A percentile compares a stretch with the other conserved stretches of the same genome.
phyloP scores from a whole-genome alignment of 2,888 invertebrate genomes.

The Agrotis clavis region DNA sequence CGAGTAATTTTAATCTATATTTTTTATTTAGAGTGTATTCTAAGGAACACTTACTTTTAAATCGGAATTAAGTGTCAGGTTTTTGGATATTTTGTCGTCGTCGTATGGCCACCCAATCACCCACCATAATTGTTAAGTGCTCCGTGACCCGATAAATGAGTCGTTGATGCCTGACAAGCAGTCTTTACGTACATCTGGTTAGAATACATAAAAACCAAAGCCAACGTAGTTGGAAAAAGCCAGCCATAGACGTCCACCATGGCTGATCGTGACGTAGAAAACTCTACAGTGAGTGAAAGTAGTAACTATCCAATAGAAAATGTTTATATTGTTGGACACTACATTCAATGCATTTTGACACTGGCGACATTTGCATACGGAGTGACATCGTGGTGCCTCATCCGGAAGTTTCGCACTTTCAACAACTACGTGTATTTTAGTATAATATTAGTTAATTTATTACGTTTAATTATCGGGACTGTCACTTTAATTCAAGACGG shows the following conservation, averaged over 20 bases:
- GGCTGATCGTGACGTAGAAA: conserved; percentile 6
- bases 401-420: conserved; percentile 22
- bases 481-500: neutral
- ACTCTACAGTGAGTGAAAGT: neutral
- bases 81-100: too few relatives aligned
- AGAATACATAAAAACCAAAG: too few relatives aligned
- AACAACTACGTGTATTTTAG: conserved; percentile 36
- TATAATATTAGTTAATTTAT: conserved; percentile 13
- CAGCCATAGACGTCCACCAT: neutral
- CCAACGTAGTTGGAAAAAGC: neutral
- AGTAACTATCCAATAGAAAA: neutral
- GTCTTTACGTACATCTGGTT: too few relatives aligned
- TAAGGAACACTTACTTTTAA: too few relatives aligned
- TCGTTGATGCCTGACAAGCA: too few relatives aligned
- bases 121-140: too few relatives aligned
- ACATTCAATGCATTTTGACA: conserved; percentile 2
- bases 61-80: too few relatives aligned
- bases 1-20: neutral
- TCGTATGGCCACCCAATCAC: too few relatives aligned
- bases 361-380: conserved; percentile 14
- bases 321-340: neutral
- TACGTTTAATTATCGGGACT: neutral
- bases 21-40: too few relatives aligned
- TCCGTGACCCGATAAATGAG: too few relatives aligned
- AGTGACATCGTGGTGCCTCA: conserved; percentile 23